Percentiles rank a stretch among this genome's conserved stretches.
Conservation (phyloP, 2,888 invertebrate species). For the Petrolisthes manimaculis region DNA sequence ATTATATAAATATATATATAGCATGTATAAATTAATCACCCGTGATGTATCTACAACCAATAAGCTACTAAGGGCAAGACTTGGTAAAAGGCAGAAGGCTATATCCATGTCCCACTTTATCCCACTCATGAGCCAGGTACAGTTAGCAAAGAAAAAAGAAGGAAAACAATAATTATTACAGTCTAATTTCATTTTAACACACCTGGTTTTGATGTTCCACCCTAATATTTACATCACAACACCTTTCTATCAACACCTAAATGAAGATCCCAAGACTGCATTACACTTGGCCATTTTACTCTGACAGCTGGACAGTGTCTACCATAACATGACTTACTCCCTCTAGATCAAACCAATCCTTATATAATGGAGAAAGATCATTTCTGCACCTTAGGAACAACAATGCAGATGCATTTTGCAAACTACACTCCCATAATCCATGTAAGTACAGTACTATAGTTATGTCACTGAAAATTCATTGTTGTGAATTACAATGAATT, state of each 20-base stretch:
- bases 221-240: constrained; percentile 39
- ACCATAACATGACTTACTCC: background rate
- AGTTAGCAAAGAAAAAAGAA: no score
- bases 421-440: no score
- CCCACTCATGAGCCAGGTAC: no score
- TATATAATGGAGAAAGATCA: background rate
- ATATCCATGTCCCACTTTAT: no score
- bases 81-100: no score
- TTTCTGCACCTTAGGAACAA: no score
- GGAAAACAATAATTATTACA: no score
- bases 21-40: no score
- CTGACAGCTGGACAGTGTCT: background rate
- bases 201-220: constrained; percentile 34
- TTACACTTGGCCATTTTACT: background rate
- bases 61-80: no score
- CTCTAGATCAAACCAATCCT: background rate
- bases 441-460: background rate
- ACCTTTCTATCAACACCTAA: constrained; percentile 23
- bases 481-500: background rate
- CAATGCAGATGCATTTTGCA: no score
- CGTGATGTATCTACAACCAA: no score
- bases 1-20: no score
- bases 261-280: constrained; percentile 19
- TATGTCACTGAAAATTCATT: background rate
- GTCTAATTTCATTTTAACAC: background rate